Conservation (phyloP, 2,888 invertebrate species). For the Linyphia triangularis region DNA sequence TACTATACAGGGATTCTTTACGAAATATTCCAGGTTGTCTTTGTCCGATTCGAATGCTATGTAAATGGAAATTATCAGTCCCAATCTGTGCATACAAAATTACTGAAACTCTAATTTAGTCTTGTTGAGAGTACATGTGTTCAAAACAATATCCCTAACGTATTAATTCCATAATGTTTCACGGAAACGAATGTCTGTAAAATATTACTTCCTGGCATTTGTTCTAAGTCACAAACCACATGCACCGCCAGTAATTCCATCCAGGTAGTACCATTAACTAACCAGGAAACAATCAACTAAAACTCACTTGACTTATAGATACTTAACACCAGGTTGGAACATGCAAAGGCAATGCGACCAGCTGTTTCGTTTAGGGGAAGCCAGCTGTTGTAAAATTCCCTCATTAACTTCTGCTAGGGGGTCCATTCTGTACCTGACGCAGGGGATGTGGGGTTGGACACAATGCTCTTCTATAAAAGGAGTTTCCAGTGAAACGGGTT, state of each 20-base stretch:
- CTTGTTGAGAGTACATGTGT: too few relatives aligned
- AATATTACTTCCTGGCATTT: slow-evolving; percentile 16
- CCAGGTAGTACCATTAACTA: not conserved
- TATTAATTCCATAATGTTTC: too few relatives aligned
- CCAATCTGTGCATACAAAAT: too few relatives aligned
- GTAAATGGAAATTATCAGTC: too few relatives aligned
- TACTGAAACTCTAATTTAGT: too few relatives aligned
- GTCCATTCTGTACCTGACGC: slow-evolving; percentile 25
- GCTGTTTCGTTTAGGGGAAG: slow-evolving; percentile 20
- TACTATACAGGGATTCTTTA: too few relatives aligned
- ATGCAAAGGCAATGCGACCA: not conserved
- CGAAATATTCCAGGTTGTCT: too few relatives aligned
- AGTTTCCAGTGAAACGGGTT: slow-evolving; percentile 35
- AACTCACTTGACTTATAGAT: slow-evolving; percentile 46
- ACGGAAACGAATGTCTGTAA: too few relatives aligned
- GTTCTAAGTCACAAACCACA: slow-evolving; percentile 10
- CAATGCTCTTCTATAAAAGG: slow-evolving; percentile 16
- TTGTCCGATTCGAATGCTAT: too few relatives aligned
- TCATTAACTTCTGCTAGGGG: slow-evolving; percentile 32
- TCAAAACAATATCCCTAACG: too few relatives aligned
- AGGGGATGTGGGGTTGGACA: slow-evolving; percentile 1
- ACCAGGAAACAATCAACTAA: slow-evolving; percentile 42
- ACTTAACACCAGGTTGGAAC: slow-evolving; percentile 3
- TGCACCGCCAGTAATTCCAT: too few relatives aligned
- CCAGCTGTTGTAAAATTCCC: slow-evolving; percentile 51